Evolutionary conservation across 2,113 vertebrate genomes (phyloP), one percentile per base, ranked within the genome.

Genomic region (Corvus cornix): DNA sequence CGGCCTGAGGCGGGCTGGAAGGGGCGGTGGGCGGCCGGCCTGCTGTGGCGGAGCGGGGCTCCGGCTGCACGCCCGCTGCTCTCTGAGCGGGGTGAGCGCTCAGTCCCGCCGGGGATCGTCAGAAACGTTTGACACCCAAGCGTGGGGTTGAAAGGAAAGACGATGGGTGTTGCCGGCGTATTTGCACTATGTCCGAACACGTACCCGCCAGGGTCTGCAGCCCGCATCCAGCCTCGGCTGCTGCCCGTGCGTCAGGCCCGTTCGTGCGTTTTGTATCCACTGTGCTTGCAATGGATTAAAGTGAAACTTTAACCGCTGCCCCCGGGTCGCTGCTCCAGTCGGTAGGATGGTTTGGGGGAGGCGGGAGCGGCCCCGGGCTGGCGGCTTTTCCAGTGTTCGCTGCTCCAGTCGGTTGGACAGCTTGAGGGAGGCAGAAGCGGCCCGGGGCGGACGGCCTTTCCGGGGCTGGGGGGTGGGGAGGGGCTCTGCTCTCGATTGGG

Each of bases 401-500:
- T 33, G 51, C 39, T 22, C 19, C 52, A 2, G 6, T 21, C 5
- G 26, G 23, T 12, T 11, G 6, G 23, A 14, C 4, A 30, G 13
- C 1, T 10, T 1, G 6, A 10, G 44, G 14, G 11, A 28, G 33
- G 51, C 16, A 55, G 53, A 59, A 30, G 23, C 10, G 21, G 58
- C 84, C 56, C 84, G 46, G 10, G 5, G 8, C 39, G 10, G 46
- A 12, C 22, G 12, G 39, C 35, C 16, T 53, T 28, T 33, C 15
- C 44, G 23, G 23, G 9, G 48, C 46, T 8, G 24, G 13, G 53
- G 76, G 20, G 24, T 43, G 37, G 93, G 82, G 18, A 13, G 35
- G 41, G 70, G 46, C 52, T 93, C 81, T 20, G 91, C 64, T 58
- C 16, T 95, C 93, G 56, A 92, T 58, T 92, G 89, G 70, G 82